Evolutionary conservation across 2,113 vertebrate genomes (phyloP).

Genomic region (Rostratula benghalensis): DNA sequence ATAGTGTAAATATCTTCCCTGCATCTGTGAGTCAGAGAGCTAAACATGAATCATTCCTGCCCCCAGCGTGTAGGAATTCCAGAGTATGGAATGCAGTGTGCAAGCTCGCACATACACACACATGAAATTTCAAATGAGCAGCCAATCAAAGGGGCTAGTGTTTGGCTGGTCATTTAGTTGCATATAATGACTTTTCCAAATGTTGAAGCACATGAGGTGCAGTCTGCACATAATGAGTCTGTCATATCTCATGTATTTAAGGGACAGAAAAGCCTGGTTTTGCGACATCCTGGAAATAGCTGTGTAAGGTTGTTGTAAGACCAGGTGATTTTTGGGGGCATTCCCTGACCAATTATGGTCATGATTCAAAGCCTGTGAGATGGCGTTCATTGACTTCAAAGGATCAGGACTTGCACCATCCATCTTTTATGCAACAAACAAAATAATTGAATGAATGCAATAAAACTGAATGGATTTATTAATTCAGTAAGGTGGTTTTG

Average conservation of each 20-base stretch:
- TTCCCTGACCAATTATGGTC: background rate
- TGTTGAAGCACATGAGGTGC: rapidly evolving
- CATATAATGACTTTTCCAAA: background rate
- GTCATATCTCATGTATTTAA: background rate
- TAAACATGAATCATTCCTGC: background rate
- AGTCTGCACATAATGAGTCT: background rate
- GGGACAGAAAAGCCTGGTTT: background rate
- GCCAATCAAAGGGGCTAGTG: too few relatives aligned
- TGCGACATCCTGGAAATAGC: background rate
- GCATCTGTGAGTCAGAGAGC: background rate
- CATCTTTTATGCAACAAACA: background rate
- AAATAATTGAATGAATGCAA: background rate
- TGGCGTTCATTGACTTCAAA: background rate
- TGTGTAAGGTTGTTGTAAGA: background rate
- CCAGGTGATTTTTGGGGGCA: background rate
- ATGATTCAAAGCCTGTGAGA: background rate
- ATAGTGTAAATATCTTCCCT: background rate
- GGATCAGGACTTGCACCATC: background rate
- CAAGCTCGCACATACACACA: background rate
- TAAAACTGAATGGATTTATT: background rate
- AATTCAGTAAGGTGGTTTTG: background rate
- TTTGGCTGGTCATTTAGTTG: background rate
- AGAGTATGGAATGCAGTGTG: background rate
- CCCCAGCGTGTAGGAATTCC: rapidly evolving
- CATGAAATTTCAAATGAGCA: background rate